Evolutionary conservation across 2,888 invertebrate species (phyloP).

Genomic region (Macropis europaea): DNA sequence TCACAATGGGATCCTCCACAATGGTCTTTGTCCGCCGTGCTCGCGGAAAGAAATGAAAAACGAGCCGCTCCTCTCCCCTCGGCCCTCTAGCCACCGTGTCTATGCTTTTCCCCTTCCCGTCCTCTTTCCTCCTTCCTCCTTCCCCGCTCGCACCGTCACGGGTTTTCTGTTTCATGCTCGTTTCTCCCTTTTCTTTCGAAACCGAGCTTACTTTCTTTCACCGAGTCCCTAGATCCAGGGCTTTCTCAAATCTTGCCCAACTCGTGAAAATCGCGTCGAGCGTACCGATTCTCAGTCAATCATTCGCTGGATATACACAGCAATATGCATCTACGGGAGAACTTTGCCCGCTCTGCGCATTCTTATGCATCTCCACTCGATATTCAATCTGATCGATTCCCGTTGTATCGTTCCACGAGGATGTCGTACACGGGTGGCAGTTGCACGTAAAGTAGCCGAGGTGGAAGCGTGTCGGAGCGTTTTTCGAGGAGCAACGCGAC

Average conservation of each 20-base stretch:
- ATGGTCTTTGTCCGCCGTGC: conserved; percentile 74
- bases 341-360: too few relatives aligned
- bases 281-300: too few relatives aligned
- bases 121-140: background rate
- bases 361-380: too few relatives aligned
- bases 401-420: background rate
- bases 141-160: background rate
- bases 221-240: too few relatives aligned
- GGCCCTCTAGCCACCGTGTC: too few relatives aligned
- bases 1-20: conserved; percentile 74
- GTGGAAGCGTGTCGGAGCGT: background rate
- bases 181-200: background rate
- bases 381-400: too few relatives aligned
- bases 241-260: too few relatives aligned
- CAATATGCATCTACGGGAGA: too few relatives aligned
- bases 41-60: conserved; percentile 74
- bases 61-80: conserved; percentile 53
- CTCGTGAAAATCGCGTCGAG: too few relatives aligned
- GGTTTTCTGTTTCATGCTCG: background rate
- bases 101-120: background rate
- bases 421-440: background rate
- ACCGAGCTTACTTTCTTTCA: too few relatives aligned
- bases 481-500: conserved; percentile 11
- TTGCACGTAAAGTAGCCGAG: too few relatives aligned
- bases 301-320: too few relatives aligned